Evolutionary conservation across 2,797 vertebrate species (phyloP).

Genomic region (Sebastes ruberrimus): DNA sequence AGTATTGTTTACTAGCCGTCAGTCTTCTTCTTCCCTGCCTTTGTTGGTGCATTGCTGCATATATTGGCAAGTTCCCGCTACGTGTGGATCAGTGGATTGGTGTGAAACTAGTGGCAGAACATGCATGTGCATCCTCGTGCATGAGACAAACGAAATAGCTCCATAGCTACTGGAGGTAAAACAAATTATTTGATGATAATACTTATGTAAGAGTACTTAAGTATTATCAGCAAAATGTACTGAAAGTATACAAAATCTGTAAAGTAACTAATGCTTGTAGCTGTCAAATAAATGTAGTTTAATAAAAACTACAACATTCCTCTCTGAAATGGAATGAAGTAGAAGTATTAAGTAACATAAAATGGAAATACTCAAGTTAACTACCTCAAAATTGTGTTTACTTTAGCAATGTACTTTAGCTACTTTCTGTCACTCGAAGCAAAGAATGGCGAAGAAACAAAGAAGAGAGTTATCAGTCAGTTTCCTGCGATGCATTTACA

Average conservation of each 20-base stretch:
- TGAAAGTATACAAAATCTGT: background rate
- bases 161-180: background rate
- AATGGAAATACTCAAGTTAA: background rate
- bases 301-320: background rate
- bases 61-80: background rate
- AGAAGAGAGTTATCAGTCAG: background rate
- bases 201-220: background rate
- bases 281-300: background rate
- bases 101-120: background rate
- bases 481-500: background rate
- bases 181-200: background rate
- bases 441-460: background rate
- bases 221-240: background rate
- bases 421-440: background rate
- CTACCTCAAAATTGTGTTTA: background rate
- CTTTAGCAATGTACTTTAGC: background rate
- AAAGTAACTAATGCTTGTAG: background rate
- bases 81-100: background rate
- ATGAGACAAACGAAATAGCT: background rate
- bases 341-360: background rate
- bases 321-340: background rate
- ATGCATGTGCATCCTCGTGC: background rate
- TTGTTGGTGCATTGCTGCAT: background rate
- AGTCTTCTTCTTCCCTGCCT: background rate
- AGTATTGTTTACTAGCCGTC: background rate